These are phyloP conservation scores for Sebastes diaconus DNA, from an alignment of 2,797 vertebrate species.

Conservation along the genomic window DNA sequence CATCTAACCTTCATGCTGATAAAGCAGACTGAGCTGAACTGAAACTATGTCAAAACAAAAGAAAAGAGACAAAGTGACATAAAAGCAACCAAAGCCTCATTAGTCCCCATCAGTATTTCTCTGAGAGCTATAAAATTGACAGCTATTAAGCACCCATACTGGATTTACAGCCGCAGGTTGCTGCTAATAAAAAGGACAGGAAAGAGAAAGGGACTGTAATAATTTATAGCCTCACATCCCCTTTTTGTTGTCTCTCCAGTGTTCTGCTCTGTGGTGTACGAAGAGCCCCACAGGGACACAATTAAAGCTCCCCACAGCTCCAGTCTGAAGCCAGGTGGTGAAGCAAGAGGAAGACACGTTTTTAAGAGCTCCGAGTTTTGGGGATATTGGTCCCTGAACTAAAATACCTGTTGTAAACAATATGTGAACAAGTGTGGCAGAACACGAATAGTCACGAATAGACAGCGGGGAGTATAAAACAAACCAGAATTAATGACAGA, in stretches of 20 bases:
- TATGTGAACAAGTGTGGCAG: neutral
- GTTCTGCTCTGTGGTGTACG: conserved; percentile 14
- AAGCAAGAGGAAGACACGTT: neutral
- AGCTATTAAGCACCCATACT: conserved; percentile 1
- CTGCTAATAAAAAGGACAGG: conserved; percentile 28
- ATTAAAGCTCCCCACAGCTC: conserved; percentile 41
- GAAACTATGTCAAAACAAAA: neutral
- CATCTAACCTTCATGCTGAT: neutral
- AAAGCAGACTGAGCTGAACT: neutral
- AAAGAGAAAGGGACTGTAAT: conserved; percentile 10
- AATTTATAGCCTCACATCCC: conserved; percentile 33
- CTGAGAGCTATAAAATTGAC: conserved; percentile 1
- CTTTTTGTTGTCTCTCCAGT: conserved; percentile 29
- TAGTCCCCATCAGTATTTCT: conserved; percentile 2
- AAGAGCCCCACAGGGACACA: conserved; percentile 39
- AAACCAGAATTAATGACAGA: neutral
- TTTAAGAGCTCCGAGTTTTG: neutral
- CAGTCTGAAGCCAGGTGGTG: neutral
- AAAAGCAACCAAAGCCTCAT: conserved; percentile 3
- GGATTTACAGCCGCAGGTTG: conserved; percentile 17
- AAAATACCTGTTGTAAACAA: conserved; percentile 14
- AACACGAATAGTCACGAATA: neutral
- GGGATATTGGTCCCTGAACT: neutral
- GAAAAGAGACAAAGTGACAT: neutral
- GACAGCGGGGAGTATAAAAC: neutral